Evolutionary conservation across 1,140 invertebrate genomes (phyloP), one percentile per base, ranked within the genome.

Genomic region (Zaprionus camerounensis): DNA sequence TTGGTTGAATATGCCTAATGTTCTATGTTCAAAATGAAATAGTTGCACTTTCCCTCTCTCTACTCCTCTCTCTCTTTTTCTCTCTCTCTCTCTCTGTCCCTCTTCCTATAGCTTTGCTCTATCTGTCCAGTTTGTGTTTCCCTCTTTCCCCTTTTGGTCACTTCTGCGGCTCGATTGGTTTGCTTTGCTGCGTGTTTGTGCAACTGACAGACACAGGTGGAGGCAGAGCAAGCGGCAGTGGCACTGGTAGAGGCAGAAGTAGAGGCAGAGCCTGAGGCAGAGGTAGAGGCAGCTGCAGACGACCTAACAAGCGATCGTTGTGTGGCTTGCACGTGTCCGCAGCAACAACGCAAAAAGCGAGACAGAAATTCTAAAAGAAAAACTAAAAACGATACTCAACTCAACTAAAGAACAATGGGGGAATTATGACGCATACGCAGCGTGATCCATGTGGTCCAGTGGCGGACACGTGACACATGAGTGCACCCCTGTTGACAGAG

Each of bases 391-490:
- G 20, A 22, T 11, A 51, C 46, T 51, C 46, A 51, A n/a, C 11
- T 24, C 1, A 46, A n/a, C 20, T 44, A 58, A 0, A 15, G 56
- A 56, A 55, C 56, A 63, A 70, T 57, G 26, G 51, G 22, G 46
- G 61, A 44, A 67, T 61, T 68, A 79, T 86, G 71, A 85, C 79
- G 79, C 71, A 86, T 80, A 86, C 82, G 74, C 74, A 64, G 53
- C 57, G 68, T 80, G 66, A 56, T 15, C 65, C 38, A 34, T 34
- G 31, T 2, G 9, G 9, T 3, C 24, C 24, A 26, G 2, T 31
- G 17, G 26, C 13, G 4, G 13, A 28, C 63, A 71, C 65, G 66
- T 56, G 51, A 64, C 49, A 11, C 20, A 53, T 55, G 15, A 15
- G 34, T 22, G 55, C n/a, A 24, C 24, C 41, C 24, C 44, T 34